Evolutionary conservation across 2,113 vertebrate genomes (phyloP).

Genomic region (Sciurus niger): DNA sequence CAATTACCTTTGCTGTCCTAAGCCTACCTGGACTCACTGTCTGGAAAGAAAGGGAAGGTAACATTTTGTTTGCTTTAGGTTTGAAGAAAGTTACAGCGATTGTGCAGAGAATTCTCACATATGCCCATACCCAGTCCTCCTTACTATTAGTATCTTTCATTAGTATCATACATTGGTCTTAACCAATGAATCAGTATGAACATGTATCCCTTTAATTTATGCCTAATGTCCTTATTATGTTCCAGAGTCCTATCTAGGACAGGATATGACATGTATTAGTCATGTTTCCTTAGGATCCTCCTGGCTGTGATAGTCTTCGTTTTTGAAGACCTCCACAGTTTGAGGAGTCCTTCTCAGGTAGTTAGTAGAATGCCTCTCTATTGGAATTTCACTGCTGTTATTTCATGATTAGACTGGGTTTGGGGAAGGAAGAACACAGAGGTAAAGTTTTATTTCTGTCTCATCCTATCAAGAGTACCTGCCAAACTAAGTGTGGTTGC

Average conservation of each 20-base stretch:
- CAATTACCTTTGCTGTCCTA: background rate
- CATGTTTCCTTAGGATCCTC: background rate
- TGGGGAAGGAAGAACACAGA: background rate
- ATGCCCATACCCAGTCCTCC: fast-evolving
- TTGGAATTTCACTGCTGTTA: background rate
- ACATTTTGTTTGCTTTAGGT: background rate
- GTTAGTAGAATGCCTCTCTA: background rate
- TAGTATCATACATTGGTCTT: background rate
- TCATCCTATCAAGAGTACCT: background rate
- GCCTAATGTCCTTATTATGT: background rate
- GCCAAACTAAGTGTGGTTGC: no score
- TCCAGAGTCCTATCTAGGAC: background rate
- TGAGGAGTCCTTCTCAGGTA: background rate
- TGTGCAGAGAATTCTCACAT: background rate
- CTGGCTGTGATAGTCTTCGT: background rate
- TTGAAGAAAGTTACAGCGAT: background rate
- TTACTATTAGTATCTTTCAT: background rate
- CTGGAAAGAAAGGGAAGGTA: background rate
- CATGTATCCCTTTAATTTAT: background rate
- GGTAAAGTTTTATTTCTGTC: background rate
- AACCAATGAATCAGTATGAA: background rate
- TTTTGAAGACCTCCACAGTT: background rate
- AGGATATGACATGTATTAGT: background rate
- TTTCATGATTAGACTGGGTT: background rate
- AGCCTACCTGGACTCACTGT: background rate